Conservation (phyloP, 2,888 invertebrate genomes). For the Torymus auratus region DNA sequence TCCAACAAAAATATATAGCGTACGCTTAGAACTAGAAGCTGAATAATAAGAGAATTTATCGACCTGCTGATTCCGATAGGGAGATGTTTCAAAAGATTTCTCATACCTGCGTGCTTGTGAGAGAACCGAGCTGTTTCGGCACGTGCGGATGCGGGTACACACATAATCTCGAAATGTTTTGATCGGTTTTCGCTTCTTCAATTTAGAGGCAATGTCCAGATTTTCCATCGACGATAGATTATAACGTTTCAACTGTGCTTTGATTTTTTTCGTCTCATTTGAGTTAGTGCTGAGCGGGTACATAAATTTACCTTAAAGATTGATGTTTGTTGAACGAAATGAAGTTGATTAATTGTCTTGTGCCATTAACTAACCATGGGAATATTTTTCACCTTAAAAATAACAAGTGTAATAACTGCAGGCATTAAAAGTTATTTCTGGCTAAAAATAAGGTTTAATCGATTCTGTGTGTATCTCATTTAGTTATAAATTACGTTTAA, state of each 20-base stretch:
- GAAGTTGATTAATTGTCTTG: constrained; percentile 4
- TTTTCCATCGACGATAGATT: no score
- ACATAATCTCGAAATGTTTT: background rate
- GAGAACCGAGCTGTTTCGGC: background rate
- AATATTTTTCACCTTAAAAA: no score
- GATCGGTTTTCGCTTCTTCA: constrained; percentile 13
- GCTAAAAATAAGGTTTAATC: no score
- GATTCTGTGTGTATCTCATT: no score
- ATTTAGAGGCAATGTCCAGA: background rate
- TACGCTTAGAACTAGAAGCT: constrained; percentile 3
- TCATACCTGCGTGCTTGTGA: background rate
- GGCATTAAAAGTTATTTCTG: no score
- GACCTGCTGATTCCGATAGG: background rate
- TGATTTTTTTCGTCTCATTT: background rate
- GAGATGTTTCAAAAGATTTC: constrained; percentile 14
- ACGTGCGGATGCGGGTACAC: constrained; percentile 5
- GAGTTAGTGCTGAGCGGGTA: background rate
- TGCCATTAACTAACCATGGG: background rate
- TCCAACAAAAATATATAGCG: background rate
- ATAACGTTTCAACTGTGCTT: no score
- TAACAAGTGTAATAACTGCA: no score
- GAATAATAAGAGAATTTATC: background rate
- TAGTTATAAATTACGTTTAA: no score
- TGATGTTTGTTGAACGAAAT: background rate
- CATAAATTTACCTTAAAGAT: background rate